Percentiles rank a stretch among this genome's conserved stretches.
Conservation (phyloP, 2,888 invertebrate genomes). For the Drosophila anomalata region DNA sequence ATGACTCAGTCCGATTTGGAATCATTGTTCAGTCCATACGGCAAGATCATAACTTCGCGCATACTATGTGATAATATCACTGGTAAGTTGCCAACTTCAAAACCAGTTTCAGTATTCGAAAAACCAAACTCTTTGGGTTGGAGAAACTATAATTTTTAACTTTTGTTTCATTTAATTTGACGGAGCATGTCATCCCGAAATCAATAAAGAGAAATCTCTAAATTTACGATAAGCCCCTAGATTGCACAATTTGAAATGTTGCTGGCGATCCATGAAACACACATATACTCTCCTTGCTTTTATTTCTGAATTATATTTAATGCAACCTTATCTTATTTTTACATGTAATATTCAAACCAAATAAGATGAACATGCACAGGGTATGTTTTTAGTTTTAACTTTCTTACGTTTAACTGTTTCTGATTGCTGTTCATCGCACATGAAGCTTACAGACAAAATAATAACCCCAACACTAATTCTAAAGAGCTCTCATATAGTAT, state of each 20-base stretch:
- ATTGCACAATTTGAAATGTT: conserved; percentile 27
- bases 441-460: conserved; percentile 4
- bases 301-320: conserved; percentile 44
- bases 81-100: conserved; percentile 85
- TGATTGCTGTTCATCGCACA: conserved; percentile 35
- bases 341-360: conserved; percentile 59
- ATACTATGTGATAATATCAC: conserved; percentile 94
- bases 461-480: not conserved
- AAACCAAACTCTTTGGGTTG: not conserved
- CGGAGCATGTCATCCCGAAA: conserved; percentile 28
- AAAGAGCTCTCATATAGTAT: not conserved
- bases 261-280: conserved; percentile 22
- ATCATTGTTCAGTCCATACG: conserved; percentile 91
- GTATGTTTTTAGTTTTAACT: conserved; percentile 63
- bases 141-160: not conserved
- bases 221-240: conserved; percentile 10
- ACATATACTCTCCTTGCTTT: conserved; percentile 21
- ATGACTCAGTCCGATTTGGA: conserved; percentile 94
- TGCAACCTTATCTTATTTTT: conserved; percentile 54
- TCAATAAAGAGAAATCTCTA: not conserved
- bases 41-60: conserved; percentile 93
- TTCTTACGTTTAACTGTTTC: conserved; percentile 45
- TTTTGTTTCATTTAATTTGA: not conserved
- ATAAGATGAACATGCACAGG: conserved; percentile 66
- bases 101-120: not conserved